A percentile compares a stretch with the other conserved stretches of the same genome.
These are phyloP conservation scores for Aplysina aerophoba DNA, from an alignment of 37 sponge, comb jelly and placozoan genomes.

Conservation along the genomic window DNA sequence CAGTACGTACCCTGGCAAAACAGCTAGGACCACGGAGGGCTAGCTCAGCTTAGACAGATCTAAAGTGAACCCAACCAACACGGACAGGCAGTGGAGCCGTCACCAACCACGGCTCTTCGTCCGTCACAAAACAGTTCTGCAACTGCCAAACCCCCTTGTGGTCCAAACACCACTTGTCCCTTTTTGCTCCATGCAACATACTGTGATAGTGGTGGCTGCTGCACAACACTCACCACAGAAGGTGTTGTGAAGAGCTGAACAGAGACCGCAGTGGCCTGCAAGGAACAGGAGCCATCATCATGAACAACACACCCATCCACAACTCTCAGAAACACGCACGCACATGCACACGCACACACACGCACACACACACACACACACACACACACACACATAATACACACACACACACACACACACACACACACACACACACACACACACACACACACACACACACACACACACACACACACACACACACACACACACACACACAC, in stretches of 20 bases:
- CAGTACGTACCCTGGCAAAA: too few species aligned
- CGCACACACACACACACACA: background rate
- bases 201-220: background rate
- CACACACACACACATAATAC: background rate
- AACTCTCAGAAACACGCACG: slow-evolving; percentile 51
- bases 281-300: too few species aligned
- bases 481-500: slow-evolving; percentile 38
- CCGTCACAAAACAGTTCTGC: too few species aligned
- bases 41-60: too few species aligned
- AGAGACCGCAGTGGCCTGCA: slow-evolving; percentile 69
- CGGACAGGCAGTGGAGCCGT: too few species aligned
- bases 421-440: background rate
- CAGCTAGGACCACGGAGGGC: too few species aligned
- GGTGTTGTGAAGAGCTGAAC: slow-evolving; percentile 83
- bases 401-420: background rate
- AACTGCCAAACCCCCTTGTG: too few species aligned
- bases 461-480: background rate
- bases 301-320: background rate
- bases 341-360: background rate
- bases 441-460: background rate
- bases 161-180: too few species aligned
- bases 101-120: too few species aligned
- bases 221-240: slow-evolving; percentile 68
- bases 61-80: too few species aligned
- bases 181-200: background rate